Evolutionary conservation across 2,888 invertebrate genomes (phyloP), one percentile per base, ranked within the genome.

Genomic region (Caradrina clavipalpis): DNA sequence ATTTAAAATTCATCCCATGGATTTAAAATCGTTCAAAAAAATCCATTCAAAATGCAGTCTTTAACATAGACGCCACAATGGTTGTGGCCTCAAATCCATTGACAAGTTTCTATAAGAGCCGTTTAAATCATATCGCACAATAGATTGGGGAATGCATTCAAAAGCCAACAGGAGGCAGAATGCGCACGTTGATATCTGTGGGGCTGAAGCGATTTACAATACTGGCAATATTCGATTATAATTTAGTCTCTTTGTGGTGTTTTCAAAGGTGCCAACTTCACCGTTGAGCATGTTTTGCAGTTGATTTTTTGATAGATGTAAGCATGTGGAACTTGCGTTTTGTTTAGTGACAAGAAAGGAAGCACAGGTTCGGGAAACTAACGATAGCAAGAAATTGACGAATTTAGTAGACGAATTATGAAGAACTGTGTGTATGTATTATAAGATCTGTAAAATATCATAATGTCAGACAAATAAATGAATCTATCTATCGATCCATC

Each of bases 121-220:
- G 75, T 83, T 83, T 83, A 84, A 83, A 86, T 85, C 86, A 86
- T 83, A 86, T 73, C 78, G 62, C 73, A 86, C 86, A 86, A 86
- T 81, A 69, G 79, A 79, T 80, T 83, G 67, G 75, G 81, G 81
- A 84, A 84, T 85, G 81, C 83, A 83, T 86, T 85, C 76, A 85
- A 64, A 85, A 65, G 65, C 71, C 65, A 73, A 67, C 80, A 76
- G 66, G 62, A 80, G 73, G 58, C 60, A 69, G 58, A 78, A 70
- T 69, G 73, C 54, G 65, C 53, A 53, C 70, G 71, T 54, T 61
- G 61, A 55, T 73, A 57, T 64, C 54, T 66, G 54, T n/a, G 50
- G 39, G 39, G 47, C 53, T 61, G 54, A 53, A 65, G 51, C 58
- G 17, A 10, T 50, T 67, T 76, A 70, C 17, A 17, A 17, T 45